Conservation (phyloP, 2,113 vertebrate genomes). For the Pterocles orientalis region DNA sequence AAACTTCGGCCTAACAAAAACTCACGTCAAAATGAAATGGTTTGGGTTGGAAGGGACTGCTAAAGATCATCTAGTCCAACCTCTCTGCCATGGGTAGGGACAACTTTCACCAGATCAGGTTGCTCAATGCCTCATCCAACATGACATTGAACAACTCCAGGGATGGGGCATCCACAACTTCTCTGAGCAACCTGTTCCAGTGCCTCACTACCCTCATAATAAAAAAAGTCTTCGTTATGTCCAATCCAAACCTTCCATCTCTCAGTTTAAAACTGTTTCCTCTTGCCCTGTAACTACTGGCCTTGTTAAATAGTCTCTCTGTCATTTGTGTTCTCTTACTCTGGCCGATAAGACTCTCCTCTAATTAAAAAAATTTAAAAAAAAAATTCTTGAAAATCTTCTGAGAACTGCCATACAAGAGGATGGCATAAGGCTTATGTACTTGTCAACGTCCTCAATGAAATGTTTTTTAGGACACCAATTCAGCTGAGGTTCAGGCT, state of each 20-base stretch:
- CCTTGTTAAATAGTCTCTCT: background rate
- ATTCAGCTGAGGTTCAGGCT: background rate
- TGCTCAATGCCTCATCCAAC: background rate
- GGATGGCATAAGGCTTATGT: rapidly evolving
- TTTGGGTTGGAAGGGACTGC: background rate
- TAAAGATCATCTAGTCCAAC: background rate
- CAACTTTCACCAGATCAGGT: background rate
- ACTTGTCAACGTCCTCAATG: background rate
- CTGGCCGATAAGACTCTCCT: background rate
- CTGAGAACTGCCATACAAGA: background rate
- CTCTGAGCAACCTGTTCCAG: background rate
- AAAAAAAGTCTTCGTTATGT: background rate
- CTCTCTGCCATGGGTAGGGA: background rate
- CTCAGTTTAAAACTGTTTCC: background rate
- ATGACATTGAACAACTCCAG: background rate
- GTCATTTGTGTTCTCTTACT: background rate
- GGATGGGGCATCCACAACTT: background rate
- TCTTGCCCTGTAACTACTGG: background rate
- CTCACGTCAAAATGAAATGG: background rate
- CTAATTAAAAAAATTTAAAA: background rate
- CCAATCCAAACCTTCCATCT: background rate
- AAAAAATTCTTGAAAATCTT: background rate
- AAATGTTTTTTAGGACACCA: background rate
- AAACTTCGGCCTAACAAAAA: background rate
- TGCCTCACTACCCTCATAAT: rapidly evolving